Conservation (phyloP, 2,797 vertebrate genomes). For the Gouania willdenowi region DNA sequence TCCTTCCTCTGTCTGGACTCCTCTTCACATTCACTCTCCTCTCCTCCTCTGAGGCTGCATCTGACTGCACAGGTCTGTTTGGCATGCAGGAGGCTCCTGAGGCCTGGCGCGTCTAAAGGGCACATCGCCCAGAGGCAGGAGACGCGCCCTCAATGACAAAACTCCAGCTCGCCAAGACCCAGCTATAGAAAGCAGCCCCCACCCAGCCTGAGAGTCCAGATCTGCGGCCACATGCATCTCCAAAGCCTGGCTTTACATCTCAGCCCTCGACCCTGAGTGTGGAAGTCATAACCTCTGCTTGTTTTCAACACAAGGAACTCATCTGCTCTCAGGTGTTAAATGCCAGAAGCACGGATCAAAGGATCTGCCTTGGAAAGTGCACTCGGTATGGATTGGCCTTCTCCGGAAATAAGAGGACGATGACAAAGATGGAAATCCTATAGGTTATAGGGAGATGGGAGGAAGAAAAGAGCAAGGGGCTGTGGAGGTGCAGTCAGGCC, state of each 20-base stretch:
- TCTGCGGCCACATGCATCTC: conserved; percentile 32
- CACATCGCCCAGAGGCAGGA: conserved; percentile 74
- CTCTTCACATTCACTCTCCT: conserved; percentile 40
- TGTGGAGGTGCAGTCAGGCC: conserved; percentile 6
- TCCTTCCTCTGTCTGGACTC: conserved; percentile 55
- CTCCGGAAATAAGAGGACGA: conserved; percentile 22
- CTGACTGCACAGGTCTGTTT: conserved; percentile 78
- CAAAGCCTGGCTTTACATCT: conserved; percentile 15
- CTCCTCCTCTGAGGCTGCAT: conserved; percentile 54
- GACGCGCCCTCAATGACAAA: conserved; percentile 74
- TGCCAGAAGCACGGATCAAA: conserved; percentile 69
- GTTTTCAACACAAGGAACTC: conserved; percentile 31
- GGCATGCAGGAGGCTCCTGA: conserved; percentile 78
- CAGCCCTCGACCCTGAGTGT: conserved; percentile 10
- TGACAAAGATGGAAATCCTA: conserved; percentile 32
- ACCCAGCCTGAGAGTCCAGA: conserved; percentile 12
- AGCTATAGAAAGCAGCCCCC: conserved; percentile 25
- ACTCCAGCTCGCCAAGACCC: conserved; percentile 56
- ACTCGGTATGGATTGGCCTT: conserved; percentile 39
- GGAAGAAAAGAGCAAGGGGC: conserved; percentile 5
- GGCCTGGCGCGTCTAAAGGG: conserved; percentile 81
- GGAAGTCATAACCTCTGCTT: conserved; percentile 44
- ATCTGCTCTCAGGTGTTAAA: conserved; percentile 71
- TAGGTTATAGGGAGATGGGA: not conserved
- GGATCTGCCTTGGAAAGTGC: conserved; percentile 36